A percentile compares a stretch with the other conserved stretches of the same genome.
Evolutionary conservation across 2,113 vertebrate species (phyloP).

Genomic region (Rhinoderma darwinii): DNA sequence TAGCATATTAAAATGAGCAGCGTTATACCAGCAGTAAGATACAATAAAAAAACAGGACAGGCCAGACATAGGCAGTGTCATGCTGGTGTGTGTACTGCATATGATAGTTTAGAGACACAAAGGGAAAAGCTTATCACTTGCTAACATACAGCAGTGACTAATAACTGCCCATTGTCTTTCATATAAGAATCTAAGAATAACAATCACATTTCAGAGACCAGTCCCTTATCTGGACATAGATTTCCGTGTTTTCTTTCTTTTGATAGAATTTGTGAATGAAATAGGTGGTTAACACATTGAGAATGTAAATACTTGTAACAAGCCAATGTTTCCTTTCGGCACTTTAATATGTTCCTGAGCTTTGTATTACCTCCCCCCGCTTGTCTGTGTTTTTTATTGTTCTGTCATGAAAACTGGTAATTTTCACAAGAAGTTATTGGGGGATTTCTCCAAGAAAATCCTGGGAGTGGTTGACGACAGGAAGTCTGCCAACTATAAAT

Average conservation of each 20-base stretch:
- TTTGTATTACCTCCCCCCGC: background rate
- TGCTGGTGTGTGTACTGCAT: background rate
- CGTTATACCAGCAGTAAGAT: background rate
- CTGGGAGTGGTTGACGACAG: conserved; percentile 55
- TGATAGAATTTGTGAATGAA: conserved; percentile 53
- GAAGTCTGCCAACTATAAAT: conserved; percentile 57
- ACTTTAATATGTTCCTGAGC: background rate
- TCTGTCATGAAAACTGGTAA: conserved; percentile 44
- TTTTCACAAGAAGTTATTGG: conserved; percentile 55
- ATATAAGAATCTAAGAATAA: conserved; percentile 46
- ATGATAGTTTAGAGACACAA: conserved; percentile 43
- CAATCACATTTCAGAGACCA: conserved; percentile 34
- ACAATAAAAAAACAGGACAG: conserved; percentile 26
- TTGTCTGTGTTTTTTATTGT: conserved; percentile 40
- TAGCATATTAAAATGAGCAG: background rate
- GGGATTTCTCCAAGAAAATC: conserved; percentile 51
- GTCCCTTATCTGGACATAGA: conserved; percentile 55
- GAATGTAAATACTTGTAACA: background rate
- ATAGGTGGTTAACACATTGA: conserved; percentile 1
- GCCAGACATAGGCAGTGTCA: background rate
- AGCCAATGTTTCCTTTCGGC: background rate
- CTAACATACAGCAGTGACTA: conserved; percentile 42
- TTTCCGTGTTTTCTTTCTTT: conserved; percentile 60
- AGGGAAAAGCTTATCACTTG: conserved; percentile 52
- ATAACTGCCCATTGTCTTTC: conserved; percentile 25